A percentile compares a stretch with the other conserved stretches of the same genome.
phyloP scores from a whole-genome alignment of 1,140 invertebrate genomes.

The Campodea augens region DNA sequence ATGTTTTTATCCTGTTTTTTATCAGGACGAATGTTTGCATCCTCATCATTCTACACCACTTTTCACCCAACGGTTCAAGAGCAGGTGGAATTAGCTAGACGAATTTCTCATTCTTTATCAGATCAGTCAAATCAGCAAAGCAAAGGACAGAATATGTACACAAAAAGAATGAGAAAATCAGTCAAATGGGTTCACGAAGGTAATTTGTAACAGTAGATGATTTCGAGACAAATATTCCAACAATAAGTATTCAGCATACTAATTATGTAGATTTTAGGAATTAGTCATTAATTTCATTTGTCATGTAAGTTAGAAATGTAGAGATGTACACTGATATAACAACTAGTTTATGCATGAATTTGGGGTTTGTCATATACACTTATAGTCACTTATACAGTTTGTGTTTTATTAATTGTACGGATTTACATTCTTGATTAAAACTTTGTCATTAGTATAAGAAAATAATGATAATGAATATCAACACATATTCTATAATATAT shows the following conservation, averaged over 20 bases:
- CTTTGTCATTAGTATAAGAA: no score
- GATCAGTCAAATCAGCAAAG: constrained; percentile 78
- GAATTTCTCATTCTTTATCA: constrained; percentile 79
- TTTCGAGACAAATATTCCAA: no score
- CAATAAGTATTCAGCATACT: no score
- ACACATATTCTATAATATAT: no score
- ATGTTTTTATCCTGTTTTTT: constrained; percentile 11
- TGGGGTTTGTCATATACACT: no score
- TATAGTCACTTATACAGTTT: no score
- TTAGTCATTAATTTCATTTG: no score
- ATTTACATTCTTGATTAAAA: no score
- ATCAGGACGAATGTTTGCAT: constrained; percentile 75
- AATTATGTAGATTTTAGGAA: no score
- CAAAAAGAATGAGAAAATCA: constrained; percentile 77
- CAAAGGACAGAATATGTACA: constrained; percentile 87
- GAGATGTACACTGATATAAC: background rate
- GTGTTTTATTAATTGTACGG: no score
- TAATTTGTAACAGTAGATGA: no score
- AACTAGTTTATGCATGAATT: background rate
- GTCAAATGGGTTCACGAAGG: constrained; percentile 88
- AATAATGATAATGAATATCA: no score
- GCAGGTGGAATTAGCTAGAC: constrained; percentile 73
- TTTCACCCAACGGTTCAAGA: constrained; percentile 85
- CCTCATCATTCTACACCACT: constrained; percentile 79
- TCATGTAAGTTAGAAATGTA: background rate